Base-by-base conservation (phyloP, 2,797 vertebrate genomes). In the Melanotaenia nigrans region DNA sequence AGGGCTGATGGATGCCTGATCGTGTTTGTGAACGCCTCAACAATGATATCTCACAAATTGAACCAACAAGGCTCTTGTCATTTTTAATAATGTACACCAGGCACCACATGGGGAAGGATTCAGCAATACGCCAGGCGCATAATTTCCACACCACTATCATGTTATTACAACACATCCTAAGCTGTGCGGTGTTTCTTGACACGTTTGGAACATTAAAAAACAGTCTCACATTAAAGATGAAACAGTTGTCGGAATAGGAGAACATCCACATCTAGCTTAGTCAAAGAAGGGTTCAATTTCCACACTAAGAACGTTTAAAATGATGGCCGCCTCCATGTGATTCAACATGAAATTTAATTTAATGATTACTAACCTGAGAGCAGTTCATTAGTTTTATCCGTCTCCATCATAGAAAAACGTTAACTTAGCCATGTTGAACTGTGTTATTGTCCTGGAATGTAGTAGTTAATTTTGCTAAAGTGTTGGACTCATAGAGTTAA, bases 31-130 rank as follows among this genome's bases (percentile, higher is more conserved):
- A 65, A 75, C 1, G 71, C 47, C 56, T 83, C 72, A 47, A 78
- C 60, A 25, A 56, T 67, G 65, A 85, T 78, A 47, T 77, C 79
- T 87, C 59, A 68, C 84, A 87, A 77, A 86, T 78, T 78, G 61
- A 82, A 81, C 65, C 88, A 85, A 85, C 79, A 64, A 71, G 85
- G 77, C 69, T 80, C 69, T 60, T 90, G 85, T 90, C 88, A 77
- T 86, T 79, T 87, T 86, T 87, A 87, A 91, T 91, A 85, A 86
- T 73, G 77, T 58, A 84, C 65, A 66, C 57, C 61, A 71, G 64
- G 63, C 73, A 58, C 57, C 76, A 59, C 70, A 18, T 35, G 64
- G 65, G 20, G 69, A 82, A 73, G 70, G 60, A 80, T 35, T 35
- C 6, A 1, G 75, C 12, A 11, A 64, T 53, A 32, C 61, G 20